Base-by-base conservation (phyloP, 2,797 vertebrate genomes). In the Falco naumanni region DNA sequence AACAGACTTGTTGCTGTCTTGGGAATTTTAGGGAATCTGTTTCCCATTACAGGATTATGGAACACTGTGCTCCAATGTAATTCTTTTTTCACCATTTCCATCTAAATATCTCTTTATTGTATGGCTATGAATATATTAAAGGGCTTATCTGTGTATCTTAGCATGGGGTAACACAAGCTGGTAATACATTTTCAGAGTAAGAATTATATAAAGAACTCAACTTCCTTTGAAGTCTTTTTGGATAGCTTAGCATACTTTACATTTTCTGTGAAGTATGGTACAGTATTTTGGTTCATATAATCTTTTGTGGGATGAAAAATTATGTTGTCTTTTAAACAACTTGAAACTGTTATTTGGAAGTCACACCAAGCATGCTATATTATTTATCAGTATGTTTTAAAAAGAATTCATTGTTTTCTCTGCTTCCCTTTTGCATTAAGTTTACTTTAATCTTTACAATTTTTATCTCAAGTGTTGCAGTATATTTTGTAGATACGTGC, bases 381-480 rank as follows among this genome's bases (percentile, higher is more conserved):
- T 86, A 82, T 28, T 63, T 65, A 47, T 65, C 82, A 21, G 12
- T 63, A 3, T 86, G 18, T 84, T 18, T 82, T 61, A 29, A 78
- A 50, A 60, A 9, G 33, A 76, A 63, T 76, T 28, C 12, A 19
- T 59, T 82, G 51, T 56, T 89, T 78, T 66, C 71, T 87, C 90
- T 84, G 31, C 71, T 87, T 94, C 50, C 66, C 37, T 93, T 95
- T 88, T 81, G 68, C 39, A 41, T 16, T 71, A 65, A 50, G 26
- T 59, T 84, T 65, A 57, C 74, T 92, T 72, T 75, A 60, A 64
- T 84, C 48, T 87, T 54, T 6, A 72, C 72, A 64, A 50, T 74
- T 78, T 97, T 80, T 96, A 93, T 95, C 91, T 96, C 37, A 79
- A 69, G 53, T 61, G 39, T 69, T 97, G 59, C 63, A 48, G 71